Evolutionary conservation across 2,888 invertebrate genomes (phyloP).

Genomic region (Pachydiplax longipennis): DNA sequence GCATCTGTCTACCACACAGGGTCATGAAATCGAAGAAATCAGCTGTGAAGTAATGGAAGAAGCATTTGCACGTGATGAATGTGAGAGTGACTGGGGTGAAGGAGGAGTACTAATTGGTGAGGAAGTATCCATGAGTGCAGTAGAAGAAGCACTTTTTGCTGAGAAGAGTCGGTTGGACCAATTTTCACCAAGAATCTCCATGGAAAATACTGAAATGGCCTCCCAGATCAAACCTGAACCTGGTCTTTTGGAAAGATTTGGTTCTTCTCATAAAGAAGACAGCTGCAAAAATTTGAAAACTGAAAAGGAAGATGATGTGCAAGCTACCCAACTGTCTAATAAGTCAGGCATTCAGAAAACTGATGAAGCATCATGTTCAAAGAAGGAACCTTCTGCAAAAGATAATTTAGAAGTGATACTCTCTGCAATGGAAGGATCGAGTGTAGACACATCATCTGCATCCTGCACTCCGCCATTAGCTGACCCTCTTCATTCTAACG

Average conservation of each 20-base stretch:
- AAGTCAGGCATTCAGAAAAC: background rate
- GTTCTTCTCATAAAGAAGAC: background rate
- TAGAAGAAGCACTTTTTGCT: slow-evolving; percentile 11
- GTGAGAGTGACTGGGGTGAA: slow-evolving; percentile 16
- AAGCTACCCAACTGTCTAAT: background rate
- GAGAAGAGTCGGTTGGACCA: slow-evolving; percentile 2
- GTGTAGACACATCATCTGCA: slow-evolving; percentile 26
- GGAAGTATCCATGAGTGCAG: slow-evolving; percentile 29
- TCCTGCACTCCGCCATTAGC: slow-evolving; percentile 4
- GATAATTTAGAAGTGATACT: slow-evolving; percentile 17
- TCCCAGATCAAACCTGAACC: background rate
- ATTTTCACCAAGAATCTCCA: background rate
- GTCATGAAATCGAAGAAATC: background rate
- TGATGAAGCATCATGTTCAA: background rate
- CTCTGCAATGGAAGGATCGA: slow-evolving; percentile 19
- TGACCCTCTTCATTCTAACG: slow-evolving; percentile 5
- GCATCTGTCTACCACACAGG: background rate
- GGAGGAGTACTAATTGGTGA: slow-evolving; percentile 4
- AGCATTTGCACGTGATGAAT: background rate
- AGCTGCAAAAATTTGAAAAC: background rate
- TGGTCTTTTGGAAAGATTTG: slow-evolving; percentile 13
- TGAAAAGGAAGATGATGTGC: background rate
- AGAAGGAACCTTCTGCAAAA: background rate
- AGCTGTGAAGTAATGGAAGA: background rate
- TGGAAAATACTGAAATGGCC: background rate